A percentile compares a stretch with the other conserved stretches of the same genome.
Evolutionary conservation across 2,888 invertebrate genomes (phyloP).

Genomic region (Dynastes hyllus): DNA sequence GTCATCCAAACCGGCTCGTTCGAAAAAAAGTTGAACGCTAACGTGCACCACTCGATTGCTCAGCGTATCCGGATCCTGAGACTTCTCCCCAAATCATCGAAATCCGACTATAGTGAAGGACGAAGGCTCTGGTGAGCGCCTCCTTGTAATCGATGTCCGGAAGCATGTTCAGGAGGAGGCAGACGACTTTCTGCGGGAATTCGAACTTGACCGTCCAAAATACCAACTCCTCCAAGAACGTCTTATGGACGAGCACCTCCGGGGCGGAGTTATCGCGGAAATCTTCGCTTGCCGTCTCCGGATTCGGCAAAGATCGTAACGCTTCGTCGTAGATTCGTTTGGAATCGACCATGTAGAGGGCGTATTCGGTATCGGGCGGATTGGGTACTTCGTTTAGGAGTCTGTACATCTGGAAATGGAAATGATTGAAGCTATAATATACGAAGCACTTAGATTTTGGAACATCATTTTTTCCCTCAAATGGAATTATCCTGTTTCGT

Average conservation of each 20-base stretch:
- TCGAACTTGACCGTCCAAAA: conserved; percentile 99
- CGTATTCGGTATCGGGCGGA: conserved; percentile 81
- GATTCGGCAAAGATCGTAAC: conserved; percentile 82
- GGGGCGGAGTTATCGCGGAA: conserved; percentile 87
- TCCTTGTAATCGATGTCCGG: conserved; percentile 97
- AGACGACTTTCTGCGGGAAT: conserved; percentile 97
- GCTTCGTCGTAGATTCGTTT: conserved; percentile 87
- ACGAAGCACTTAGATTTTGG: no score
- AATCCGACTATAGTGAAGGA: conserved; percentile 96
- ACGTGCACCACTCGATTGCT: conserved; percentile 98
- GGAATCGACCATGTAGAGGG: conserved; percentile 82
- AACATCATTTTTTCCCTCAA: no score
- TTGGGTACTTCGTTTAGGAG: conserved; percentile 80
- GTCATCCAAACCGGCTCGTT: conserved; percentile 98
- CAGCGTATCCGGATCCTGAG: conserved; percentile 90
- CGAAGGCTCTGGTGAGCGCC: conserved; percentile 94
- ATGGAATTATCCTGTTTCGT: no score
- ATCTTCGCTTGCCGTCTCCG: conserved; percentile 83
- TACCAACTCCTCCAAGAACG: conserved; percentile 94
- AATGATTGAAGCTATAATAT: no score
- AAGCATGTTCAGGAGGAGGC: conserved; percentile 94
- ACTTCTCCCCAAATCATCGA: conserved; percentile 91
- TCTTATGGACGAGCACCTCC: conserved; percentile 85
- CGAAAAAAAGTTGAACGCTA: conserved; percentile 96
- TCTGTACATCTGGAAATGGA: conserved; percentile 78